These are phyloP conservation scores for Menidia menidia DNA, from an alignment of 2,797 vertebrate genomes.

Conservation along the genomic window DNA sequence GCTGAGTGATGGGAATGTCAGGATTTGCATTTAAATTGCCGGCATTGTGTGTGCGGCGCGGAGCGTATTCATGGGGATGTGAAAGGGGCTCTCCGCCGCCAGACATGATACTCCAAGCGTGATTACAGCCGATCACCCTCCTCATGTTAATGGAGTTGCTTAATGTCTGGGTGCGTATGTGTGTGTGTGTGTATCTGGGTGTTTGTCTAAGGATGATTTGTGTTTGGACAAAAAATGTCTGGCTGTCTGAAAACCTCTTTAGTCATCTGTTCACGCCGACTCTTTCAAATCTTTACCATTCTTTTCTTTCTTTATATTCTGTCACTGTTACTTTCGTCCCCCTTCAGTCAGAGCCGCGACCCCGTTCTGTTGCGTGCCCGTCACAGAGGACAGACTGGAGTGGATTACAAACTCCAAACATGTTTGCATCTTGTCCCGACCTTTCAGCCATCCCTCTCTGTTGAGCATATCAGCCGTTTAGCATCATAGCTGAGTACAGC, in stretches of 20 bases:
- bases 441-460: conserved; percentile 29
- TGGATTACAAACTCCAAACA: conserved; percentile 37
- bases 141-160: conserved; percentile 67
- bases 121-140: conserved; percentile 69
- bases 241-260: conserved; percentile 14
- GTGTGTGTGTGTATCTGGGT: conserved; percentile 34
- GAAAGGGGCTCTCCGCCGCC: conserved; percentile 55
- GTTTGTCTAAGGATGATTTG: conserved; percentile 34
- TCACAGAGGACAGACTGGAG: conserved; percentile 40
- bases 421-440: conserved; percentile 56
- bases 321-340: conserved; percentile 53
- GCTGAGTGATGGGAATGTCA: conserved; percentile 82
- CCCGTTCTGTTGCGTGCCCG: conserved; percentile 17
- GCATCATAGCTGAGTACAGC: conserved; percentile 54
- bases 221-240: conserved; percentile 16
- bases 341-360: conserved; percentile 2
- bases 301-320: conserved; percentile 35
- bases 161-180: conserved; percentile 48
- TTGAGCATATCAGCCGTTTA: conserved; percentile 32
- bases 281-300: conserved; percentile 22
- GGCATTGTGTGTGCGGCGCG: conserved; percentile 71
- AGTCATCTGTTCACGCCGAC: conserved; percentile 23
- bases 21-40: conserved; percentile 86
- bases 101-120: conserved; percentile 55
- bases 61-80: conserved; percentile 64